Evolutionary conservation across 2,113 vertebrate genomes (phyloP).

Genomic region (Platanista minor): DNA sequence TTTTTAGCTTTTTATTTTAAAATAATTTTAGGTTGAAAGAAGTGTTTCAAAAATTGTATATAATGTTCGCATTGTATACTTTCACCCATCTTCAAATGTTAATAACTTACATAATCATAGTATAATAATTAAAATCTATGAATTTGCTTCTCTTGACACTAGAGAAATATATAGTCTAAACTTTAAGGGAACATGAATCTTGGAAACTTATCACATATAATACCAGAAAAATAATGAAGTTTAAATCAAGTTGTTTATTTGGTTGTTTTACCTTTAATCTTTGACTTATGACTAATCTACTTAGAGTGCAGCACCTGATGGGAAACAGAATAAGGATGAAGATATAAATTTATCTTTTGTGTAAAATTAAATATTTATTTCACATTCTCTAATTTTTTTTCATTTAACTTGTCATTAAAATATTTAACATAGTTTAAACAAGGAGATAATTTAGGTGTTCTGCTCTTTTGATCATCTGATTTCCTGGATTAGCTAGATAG

Average conservation of each 20-base stretch:
- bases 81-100: background rate
- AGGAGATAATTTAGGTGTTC: background rate
- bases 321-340: background rate
- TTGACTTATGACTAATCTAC: slow-evolving; percentile 27
- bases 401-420: background rate
- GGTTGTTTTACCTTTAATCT: background rate
- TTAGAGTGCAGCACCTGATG: background rate
- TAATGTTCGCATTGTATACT: background rate
- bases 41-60: background rate
- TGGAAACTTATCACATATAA: background rate
- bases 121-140: background rate
- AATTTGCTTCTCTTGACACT: background rate
- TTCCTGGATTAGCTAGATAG: background rate
- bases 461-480: background rate
- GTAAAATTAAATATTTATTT: background rate
- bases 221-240: background rate
- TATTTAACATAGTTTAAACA: background rate
- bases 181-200: slow-evolving; percentile 35
- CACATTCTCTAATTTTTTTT: background rate
- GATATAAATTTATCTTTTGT: background rate
- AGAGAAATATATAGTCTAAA: slow-evolving; percentile 22
- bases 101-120: background rate
- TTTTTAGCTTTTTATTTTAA: background rate
- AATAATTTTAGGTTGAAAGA: background rate
- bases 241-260: slow-evolving; percentile 39